Percentiles rank a stretch among this genome's conserved stretches.
Evolutionary conservation across 2,113 vertebrate genomes (phyloP).

Genomic region (Amphiprion ocellaris): DNA sequence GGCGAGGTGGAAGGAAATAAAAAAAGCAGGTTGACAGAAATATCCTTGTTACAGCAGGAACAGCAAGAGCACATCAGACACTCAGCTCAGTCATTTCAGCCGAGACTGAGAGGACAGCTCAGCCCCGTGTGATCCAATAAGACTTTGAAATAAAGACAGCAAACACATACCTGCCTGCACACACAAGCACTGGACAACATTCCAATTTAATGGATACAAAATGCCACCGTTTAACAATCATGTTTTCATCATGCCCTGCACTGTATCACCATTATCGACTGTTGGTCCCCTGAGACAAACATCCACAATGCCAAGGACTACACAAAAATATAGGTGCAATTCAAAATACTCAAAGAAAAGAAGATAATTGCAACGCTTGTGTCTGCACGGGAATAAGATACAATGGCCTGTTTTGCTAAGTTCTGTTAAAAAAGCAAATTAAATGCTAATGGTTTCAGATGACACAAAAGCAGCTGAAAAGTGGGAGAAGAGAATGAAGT

Average conservation of each 20-base stretch:
- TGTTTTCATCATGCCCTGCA: neutral
- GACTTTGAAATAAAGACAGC: slow-evolving; percentile 28
- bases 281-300: neutral
- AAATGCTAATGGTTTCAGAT: slow-evolving; percentile 27
- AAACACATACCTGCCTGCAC: neutral
- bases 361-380: neutral
- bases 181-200: neutral
- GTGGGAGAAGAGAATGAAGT: neutral
- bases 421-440: neutral
- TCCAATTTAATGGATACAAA: slow-evolving; percentile 17
- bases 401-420: slow-evolving; percentile 22
- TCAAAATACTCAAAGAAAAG: neutral
- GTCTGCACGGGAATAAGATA: neutral
- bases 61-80: slow-evolving; percentile 34
- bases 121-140: slow-evolving; percentile 40
- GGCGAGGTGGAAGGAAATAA: slow-evolving; percentile 44
- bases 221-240: neutral
- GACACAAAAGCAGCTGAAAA: slow-evolving; percentile 6
- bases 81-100: slow-evolving; percentile 34
- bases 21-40: slow-evolving; percentile 54
- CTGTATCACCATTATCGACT: slow-evolving; percentile 12
- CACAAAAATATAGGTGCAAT: neutral
- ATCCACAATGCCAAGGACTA: neutral
- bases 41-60: slow-evolving; percentile 52
- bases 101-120: slow-evolving; percentile 21